phyloP scores from a whole-genome alignment of 2,888 invertebrate species.

The Balanococcus diminutus region DNA sequence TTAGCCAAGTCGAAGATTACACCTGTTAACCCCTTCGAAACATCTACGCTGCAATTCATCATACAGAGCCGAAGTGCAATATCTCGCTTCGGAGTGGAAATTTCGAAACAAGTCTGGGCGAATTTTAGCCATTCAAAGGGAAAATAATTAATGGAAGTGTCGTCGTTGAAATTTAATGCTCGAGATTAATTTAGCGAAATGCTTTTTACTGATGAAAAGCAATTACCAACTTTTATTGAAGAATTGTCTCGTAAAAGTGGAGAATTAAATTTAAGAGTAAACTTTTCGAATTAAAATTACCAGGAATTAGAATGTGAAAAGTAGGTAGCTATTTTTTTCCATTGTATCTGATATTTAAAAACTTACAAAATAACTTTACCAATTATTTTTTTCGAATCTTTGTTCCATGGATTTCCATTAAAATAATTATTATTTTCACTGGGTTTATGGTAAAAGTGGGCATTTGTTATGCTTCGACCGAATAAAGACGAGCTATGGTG shows the following conservation, averaged over 20 bases:
- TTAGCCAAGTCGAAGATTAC: neutral
- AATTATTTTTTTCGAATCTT: neutral
- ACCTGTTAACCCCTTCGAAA: constrained; percentile 9
- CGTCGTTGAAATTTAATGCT: neutral
- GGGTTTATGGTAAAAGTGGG: neutral
- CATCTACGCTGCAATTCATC: constrained; percentile 9
- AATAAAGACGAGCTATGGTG: neutral
- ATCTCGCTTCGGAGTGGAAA: neutral
- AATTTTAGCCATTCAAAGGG: neutral
- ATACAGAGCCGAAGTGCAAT: too few relatives aligned
- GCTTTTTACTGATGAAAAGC: neutral
- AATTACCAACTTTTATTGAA: neutral
- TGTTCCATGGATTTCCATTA: neutral
- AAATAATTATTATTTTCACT: neutral
- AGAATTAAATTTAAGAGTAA: neutral
- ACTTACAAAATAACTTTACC: neutral
- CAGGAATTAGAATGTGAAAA: neutral
- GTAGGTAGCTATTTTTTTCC: neutral
- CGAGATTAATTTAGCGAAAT: neutral
- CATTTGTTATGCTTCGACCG: neutral
- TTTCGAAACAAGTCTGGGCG: neutral
- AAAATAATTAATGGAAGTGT: constrained; percentile 4
- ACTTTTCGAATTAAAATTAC: neutral
- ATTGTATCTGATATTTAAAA: neutral
- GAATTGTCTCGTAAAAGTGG: neutral